Conservation (phyloP, 2,113 vertebrate species). For the Apodemus sylvaticus region DNA sequence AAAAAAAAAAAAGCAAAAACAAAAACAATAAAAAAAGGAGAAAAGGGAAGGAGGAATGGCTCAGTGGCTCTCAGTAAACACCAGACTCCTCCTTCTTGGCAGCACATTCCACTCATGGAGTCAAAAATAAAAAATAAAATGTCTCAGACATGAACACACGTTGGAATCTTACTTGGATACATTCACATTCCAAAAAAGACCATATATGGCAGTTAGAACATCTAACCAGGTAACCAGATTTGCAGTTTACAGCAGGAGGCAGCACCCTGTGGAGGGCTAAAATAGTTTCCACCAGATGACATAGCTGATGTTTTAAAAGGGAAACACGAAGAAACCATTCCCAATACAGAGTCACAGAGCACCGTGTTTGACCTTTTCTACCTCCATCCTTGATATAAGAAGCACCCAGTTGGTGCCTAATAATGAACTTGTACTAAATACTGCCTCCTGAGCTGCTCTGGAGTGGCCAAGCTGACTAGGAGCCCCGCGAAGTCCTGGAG, state of each 20-base stretch:
- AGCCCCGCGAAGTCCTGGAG: conserved; percentile 46
- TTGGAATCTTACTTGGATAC: conserved; percentile 46
- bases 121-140: conserved; percentile 48
- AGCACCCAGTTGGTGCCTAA: conserved; percentile 26
- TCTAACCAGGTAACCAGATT: conserved; percentile 44
- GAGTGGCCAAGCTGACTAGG: not conserved
- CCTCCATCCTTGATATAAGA: not conserved
- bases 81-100: not conserved
- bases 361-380: not conserved
- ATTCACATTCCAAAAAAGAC: conserved; percentile 41
- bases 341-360: not conserved
- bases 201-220: conserved; percentile 35
- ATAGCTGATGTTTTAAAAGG: not conserved
- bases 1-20: not conserved
- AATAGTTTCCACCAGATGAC: conserved; percentile 22
- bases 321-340: not conserved
- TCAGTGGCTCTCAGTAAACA: not conserved
- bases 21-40: not conserved
- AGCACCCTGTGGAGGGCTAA: not conserved
- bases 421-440: not conserved
- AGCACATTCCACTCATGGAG: not conserved
- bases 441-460: not conserved
- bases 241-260: conserved; percentile 20
- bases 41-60: not conserved
- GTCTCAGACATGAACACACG: conserved; percentile 52